Evolutionary conservation across 1,140 invertebrate genomes (phyloP).

Genomic region (Meloidogyne chitwoodi): DNA sequence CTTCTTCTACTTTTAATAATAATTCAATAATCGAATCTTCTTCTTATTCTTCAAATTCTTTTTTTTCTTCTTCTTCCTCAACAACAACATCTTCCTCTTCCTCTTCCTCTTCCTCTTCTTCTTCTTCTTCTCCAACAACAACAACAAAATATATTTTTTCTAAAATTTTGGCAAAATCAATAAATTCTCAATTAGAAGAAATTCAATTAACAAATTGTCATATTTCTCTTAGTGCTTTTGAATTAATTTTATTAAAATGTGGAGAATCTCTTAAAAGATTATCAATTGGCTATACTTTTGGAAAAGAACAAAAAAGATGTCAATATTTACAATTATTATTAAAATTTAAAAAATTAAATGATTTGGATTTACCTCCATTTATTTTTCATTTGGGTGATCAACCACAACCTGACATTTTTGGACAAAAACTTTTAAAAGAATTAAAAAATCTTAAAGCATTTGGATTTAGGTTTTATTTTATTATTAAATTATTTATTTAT

Average conservation of each 20-base stretch:
- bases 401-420: slow-evolving; percentile 28
- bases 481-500: not conserved
- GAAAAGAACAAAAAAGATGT: slow-evolving; percentile 36
- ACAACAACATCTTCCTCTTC: not conserved
- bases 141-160: slow-evolving; percentile 23
- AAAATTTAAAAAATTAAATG: slow-evolving; percentile 29
- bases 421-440: slow-evolving; percentile 33
- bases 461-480: slow-evolving; percentile 25
- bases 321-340: slow-evolving; percentile 23
- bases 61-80: not conserved
- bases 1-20: not conserved
- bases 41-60: not conserved
- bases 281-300: slow-evolving; percentile 41
- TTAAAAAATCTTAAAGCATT: slow-evolving; percentile 34
- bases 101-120: slow-evolving; percentile 4
- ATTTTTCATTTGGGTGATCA: slow-evolving; percentile 38
- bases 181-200: slow-evolving; percentile 20
- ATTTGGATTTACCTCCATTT: slow-evolving; percentile 44
- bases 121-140: not conserved
- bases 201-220: slow-evolving; percentile 38
- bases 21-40: not conserved
- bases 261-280: slow-evolving; percentile 22
- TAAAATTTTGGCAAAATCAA: slow-evolving; percentile 19
- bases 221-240: slow-evolving; percentile 32
- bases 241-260: slow-evolving; percentile 19